Evolutionary conservation across 2,113 vertebrate species (phyloP).

Genomic region (Alosa alosa): DNA sequence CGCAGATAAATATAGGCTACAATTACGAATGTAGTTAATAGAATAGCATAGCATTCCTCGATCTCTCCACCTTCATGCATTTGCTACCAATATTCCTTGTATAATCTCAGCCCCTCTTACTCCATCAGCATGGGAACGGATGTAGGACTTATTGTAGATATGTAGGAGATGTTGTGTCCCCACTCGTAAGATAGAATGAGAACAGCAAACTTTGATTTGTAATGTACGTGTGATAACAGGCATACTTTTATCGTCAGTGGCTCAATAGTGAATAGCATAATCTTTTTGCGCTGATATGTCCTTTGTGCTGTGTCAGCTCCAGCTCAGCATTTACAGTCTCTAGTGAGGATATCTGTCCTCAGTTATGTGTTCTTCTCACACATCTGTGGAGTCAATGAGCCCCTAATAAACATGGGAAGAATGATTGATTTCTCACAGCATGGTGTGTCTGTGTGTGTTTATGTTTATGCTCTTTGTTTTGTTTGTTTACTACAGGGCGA

Average conservation of each 20-base stretch:
- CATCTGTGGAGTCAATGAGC: too few species aligned
- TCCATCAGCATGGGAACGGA: background rate
- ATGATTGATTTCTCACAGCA: too few species aligned
- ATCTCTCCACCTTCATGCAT: background rate
- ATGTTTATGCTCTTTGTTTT: background rate
- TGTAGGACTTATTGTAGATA: background rate
- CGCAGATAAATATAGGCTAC: too few species aligned
- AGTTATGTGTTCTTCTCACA: too few species aligned
- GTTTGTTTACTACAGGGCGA: constrained; percentile 7
- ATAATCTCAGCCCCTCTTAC: background rate
- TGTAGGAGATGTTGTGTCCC: background rate
- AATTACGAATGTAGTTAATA: too few species aligned
- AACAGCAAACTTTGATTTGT: background rate
- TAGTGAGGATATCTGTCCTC: background rate
- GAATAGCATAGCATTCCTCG: background rate
- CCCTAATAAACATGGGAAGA: too few species aligned
- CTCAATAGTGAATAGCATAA: background rate
- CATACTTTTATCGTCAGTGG: background rate
- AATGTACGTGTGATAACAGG: background rate
- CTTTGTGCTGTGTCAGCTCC: background rate
- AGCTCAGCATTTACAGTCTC: background rate
- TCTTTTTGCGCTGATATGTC: background rate
- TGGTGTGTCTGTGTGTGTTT: background rate
- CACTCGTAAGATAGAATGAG: background rate
- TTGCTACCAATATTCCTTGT: background rate